Evolutionary conservation across 2,888 invertebrate genomes (phyloP).

Genomic region (Coecobrya sp.): DNA sequence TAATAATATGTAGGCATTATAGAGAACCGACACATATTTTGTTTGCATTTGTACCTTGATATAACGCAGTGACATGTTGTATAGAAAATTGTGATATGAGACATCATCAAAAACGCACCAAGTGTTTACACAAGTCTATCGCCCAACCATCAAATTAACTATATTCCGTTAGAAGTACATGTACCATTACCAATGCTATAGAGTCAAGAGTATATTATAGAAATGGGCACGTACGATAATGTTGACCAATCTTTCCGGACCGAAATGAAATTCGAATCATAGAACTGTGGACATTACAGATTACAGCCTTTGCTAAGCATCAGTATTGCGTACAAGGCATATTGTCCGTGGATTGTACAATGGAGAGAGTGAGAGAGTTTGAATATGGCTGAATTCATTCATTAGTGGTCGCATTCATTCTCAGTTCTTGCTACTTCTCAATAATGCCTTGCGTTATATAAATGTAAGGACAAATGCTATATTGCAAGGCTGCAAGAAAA

Average conservation of each 20-base stretch:
- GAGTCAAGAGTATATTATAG: not conserved
- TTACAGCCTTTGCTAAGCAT: not conserved
- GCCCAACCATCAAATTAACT: constrained; percentile 38
- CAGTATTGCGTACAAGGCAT: no score
- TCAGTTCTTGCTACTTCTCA: not conserved
- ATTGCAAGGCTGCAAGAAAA: not conserved
- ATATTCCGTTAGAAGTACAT: not conserved
- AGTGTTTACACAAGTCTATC: constrained; percentile 15
- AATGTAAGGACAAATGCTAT: not conserved
- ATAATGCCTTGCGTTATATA: not conserved
- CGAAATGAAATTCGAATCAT: not conserved
- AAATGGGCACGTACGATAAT: not conserved
- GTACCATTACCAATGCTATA: not conserved
- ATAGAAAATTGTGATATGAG: not conserved
- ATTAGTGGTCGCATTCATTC: not conserved
- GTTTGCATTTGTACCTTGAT: constrained; percentile 7
- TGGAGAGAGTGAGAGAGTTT: not conserved
- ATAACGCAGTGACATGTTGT: not conserved
- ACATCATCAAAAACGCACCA: not conserved
- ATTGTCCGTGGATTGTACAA: not conserved
- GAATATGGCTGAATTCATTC: constrained; percentile 7
- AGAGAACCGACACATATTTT: not conserved
- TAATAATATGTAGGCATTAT: not conserved
- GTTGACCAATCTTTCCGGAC: no score
- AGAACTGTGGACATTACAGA: not conserved